phyloP scores from a whole-genome alignment of 2,888 invertebrate species.

The Toxonevra muliebris region DNA sequence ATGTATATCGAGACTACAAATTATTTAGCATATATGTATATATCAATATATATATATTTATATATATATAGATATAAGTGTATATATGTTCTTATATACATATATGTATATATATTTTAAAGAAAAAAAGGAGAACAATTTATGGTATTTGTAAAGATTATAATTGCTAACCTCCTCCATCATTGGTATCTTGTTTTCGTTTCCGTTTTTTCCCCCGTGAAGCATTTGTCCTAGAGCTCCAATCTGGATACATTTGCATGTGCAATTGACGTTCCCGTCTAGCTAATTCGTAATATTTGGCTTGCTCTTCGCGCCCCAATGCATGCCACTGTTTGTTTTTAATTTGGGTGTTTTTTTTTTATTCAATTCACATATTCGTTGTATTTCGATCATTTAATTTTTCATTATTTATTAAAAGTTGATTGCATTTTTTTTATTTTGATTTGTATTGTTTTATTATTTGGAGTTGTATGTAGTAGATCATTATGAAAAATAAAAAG shows the following conservation, averaged over 20 bases:
- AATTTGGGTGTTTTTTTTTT: slow-evolving; percentile 2
- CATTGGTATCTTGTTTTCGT: slow-evolving; percentile 97
- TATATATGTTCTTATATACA: slow-evolving; percentile 11
- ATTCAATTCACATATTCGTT: slow-evolving; percentile 8
- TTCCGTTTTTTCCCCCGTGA: slow-evolving; percentile 99
- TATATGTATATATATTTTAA: slow-evolving; percentile 11
- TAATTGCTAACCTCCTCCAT: slow-evolving; percentile 70
- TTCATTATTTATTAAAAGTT: slow-evolving; percentile 29
- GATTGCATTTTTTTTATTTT: slow-evolving; percentile 30
- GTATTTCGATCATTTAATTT: slow-evolving; percentile 13
- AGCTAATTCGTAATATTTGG: slow-evolving; percentile 99
- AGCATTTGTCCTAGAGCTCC: slow-evolving; percentile 99
- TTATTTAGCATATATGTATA: neutral
- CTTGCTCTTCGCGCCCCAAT: slow-evolving; percentile 98
- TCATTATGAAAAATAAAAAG: no score
- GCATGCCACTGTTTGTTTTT: slow-evolving; percentile 90
- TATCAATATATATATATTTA: slow-evolving; percentile 18
- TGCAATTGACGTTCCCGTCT: slow-evolving; percentile 98
- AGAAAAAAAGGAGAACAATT: slow-evolving; percentile 9
- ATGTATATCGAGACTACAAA: neutral
- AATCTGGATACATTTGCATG: slow-evolving; percentile 99
- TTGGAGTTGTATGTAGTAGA: slow-evolving; percentile 1
- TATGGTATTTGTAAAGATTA: slow-evolving; percentile 1
- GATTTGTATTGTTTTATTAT: slow-evolving; percentile 16
- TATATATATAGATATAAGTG: slow-evolving; percentile 18